Percentiles rank a stretch among this genome's conserved stretches.
These are phyloP conservation scores for Dendropsophus ebraccatus DNA, from an alignment of 2,113 vertebrate species.

Conservation along the genomic window DNA sequence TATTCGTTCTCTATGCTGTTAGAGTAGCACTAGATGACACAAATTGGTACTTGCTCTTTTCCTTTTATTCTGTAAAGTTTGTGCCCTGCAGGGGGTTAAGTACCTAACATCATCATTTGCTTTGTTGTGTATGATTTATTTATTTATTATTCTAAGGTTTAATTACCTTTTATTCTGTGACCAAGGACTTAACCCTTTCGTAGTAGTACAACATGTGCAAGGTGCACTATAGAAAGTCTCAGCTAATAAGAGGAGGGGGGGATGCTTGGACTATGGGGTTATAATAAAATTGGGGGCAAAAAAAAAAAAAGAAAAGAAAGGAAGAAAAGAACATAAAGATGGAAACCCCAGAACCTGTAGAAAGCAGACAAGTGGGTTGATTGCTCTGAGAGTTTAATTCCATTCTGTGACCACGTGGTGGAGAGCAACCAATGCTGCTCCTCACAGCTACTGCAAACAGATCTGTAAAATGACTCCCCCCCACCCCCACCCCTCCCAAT, in stretches of 20 bases:
- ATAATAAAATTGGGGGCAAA: background rate
- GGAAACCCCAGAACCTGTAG: constrained; percentile 30
- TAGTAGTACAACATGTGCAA: background rate
- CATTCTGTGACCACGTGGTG: constrained; percentile 69
- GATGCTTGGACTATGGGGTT: background rate
- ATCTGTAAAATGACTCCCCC: constrained; percentile 70
- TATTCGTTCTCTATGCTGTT: background rate
- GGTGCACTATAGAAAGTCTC: background rate
- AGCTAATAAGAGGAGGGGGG: background rate
- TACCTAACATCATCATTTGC: background rate
- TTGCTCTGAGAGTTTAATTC: constrained; percentile 49
- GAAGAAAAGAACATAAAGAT: constrained; percentile 10
- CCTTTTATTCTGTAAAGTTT: background rate
- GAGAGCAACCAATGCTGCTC: constrained; percentile 70
- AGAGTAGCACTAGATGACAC: background rate
- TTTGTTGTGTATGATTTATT: background rate
- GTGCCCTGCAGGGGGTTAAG: background rate
- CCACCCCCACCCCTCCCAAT: constrained; percentile 72
- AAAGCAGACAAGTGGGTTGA: constrained; percentile 61
- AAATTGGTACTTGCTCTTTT: background rate
- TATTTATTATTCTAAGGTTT: too few relatives aligned
- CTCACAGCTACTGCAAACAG: constrained; percentile 67
- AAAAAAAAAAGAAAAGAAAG: too few relatives aligned
- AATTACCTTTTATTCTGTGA: too few relatives aligned
- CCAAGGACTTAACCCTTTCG: too few relatives aligned